Percentiles rank a stretch among this genome's conserved stretches.
These are phyloP conservation scores for Nemurella pictetii DNA, from an alignment of 2,888 invertebrate species.

Conservation along the genomic window DNA sequence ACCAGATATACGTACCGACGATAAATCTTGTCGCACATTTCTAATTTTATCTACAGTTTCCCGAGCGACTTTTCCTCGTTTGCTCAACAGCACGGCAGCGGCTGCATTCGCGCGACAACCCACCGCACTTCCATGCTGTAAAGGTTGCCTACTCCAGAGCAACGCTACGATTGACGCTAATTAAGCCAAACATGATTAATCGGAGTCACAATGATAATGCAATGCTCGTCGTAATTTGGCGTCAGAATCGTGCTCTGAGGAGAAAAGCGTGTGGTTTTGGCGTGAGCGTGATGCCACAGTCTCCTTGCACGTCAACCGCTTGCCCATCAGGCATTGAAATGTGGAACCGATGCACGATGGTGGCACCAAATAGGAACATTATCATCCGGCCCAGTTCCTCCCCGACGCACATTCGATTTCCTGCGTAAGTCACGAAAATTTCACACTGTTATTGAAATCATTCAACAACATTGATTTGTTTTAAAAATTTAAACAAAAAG, in stretches of 20 bases:
- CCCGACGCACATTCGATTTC: conserved; percentile 83
- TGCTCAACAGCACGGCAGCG: not conserved
- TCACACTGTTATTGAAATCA: not conserved
- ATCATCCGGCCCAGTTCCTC: conserved; percentile 80
- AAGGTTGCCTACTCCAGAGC: not conserved
- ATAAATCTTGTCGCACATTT: not conserved
- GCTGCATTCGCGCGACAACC: not conserved
- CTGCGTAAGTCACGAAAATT: conserved; percentile 51
- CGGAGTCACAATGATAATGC: too few species aligned
- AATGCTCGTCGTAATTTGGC: too few species aligned
- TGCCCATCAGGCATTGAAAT: conserved; percentile 52
- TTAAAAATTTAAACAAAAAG: too few species aligned
- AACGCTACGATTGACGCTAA: not conserved
- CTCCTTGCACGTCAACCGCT: conserved; percentile 65
- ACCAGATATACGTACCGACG: not conserved
- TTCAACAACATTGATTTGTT: too few species aligned
- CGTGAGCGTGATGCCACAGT: conserved; percentile 73
- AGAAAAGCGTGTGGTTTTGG: conserved; percentile 59
- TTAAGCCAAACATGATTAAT: not conserved
- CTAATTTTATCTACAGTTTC: not conserved
- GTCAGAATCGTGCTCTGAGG: not conserved
- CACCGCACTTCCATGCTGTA: not conserved
- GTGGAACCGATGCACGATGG: conserved; percentile 63
- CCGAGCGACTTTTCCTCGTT: not conserved
- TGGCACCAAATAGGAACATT: conserved; percentile 64